Evolutionary conservation across 2,888 invertebrate genomes (phyloP).

Genomic region (Campopleginae sp.): DNA sequence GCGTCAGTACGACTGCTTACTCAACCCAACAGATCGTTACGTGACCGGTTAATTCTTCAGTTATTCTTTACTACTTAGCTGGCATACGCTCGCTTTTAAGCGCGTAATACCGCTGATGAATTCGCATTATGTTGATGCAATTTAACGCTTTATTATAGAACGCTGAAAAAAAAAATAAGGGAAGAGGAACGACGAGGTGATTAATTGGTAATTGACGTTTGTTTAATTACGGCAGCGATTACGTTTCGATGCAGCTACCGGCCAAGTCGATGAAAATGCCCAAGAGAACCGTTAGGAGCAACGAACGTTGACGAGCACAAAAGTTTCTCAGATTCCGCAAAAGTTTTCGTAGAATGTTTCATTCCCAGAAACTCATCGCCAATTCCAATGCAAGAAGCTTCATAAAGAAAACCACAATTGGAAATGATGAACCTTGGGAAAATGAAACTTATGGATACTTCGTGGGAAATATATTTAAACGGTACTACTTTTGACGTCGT

Average conservation of each 20-base stretch:
- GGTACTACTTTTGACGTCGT: not conserved
- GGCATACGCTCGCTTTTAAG: slow-evolving; percentile 23
- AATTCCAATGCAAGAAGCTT: not conserved
- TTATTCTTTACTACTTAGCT: slow-evolving; percentile 36
- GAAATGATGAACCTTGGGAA: not conserved
- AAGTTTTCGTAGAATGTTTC: not conserved
- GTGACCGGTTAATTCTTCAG: slow-evolving; percentile 50
- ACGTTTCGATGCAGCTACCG: not conserved
- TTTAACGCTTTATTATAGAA: not conserved
- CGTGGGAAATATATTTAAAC: not conserved
- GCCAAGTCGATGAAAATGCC: not conserved
- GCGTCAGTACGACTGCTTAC: slow-evolving; percentile 29
- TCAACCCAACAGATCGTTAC: slow-evolving; percentile 48
- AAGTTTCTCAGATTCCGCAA: not conserved
- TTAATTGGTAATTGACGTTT: slow-evolving; percentile 8
- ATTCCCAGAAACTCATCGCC: not conserved
- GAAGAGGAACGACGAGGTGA: not conserved
- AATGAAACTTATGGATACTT: not conserved
- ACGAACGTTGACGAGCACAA: not conserved
- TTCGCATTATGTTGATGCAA: not conserved
- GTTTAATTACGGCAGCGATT: not conserved
- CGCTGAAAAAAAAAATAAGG: not conserved
- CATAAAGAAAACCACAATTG: not conserved
- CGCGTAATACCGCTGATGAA: slow-evolving; percentile 21
- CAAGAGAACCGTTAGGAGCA: not conserved